These are phyloP conservation scores for zebrafish (Danio rerio) DNA, from an alignment of 2,113 vertebrate genomes.

Conservation along the genomic window DNA sequence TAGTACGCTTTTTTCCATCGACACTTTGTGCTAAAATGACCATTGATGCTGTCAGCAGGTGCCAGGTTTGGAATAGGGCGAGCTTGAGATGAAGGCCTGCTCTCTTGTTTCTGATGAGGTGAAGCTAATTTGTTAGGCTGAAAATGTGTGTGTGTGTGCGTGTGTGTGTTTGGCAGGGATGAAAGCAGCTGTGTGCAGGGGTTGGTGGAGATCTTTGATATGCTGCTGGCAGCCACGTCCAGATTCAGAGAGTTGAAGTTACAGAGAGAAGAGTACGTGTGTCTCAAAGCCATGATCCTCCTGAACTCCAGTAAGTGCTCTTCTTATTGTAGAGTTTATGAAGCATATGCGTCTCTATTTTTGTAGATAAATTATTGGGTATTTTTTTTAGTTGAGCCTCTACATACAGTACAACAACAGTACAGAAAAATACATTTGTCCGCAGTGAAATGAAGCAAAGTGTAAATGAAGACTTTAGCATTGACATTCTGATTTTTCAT, in stretches of 20 bases:
- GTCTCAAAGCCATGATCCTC: constrained; percentile 98
- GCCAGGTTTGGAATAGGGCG: not conserved
- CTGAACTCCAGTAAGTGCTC: constrained; percentile 95
- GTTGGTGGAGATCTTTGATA: constrained; percentile 96
- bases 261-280: constrained; percentile 94
- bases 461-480: too few relatives aligned
- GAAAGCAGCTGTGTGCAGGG: constrained; percentile 95
- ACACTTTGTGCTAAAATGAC: not conserved
- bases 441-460: too few relatives aligned
- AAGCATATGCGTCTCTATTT: not conserved
- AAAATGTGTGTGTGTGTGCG: not conserved
- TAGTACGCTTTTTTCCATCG: not conserved
- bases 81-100: not conserved
- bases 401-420: too few relatives aligned
- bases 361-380: not conserved
- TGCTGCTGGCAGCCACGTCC: constrained; percentile 93
- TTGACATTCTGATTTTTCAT: too few relatives aligned
- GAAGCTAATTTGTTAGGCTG: not conserved
- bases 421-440: not conserved
- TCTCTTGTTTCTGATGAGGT: not conserved
- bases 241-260: constrained; percentile 93
- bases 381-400: not conserved
- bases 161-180: constrained; percentile 77
- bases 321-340: not conserved
- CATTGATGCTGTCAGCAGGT: not conserved